Percentiles rank a stretch among this genome's conserved stretches.
phyloP scores from a whole-genome alignment of 35 echinoderm and acorn worm genomes.

The Anneissia japonica region DNA sequence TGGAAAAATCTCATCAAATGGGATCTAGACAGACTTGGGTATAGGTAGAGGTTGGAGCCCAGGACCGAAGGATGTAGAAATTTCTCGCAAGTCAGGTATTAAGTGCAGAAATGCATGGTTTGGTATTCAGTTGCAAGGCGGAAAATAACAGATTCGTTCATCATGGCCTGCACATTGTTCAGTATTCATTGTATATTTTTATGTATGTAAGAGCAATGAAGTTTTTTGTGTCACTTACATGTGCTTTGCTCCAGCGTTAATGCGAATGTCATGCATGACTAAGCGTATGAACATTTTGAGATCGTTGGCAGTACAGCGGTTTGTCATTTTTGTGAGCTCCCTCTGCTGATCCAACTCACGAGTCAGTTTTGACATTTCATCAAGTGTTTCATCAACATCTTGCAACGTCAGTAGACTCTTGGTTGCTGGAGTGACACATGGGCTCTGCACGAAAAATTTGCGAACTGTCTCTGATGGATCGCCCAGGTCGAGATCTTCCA shows the following conservation, averaged over 20 bases:
- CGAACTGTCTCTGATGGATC: slow-evolving; percentile 90
- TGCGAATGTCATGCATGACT: slow-evolving; percentile 89
- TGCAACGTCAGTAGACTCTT: slow-evolving; percentile 68
- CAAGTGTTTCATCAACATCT: slow-evolving; percentile 82
- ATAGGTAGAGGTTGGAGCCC: too few relatives aligned
- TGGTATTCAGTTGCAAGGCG: too few relatives aligned
- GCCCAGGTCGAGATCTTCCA: slow-evolving; percentile 88
- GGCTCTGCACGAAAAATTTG: slow-evolving; percentile 69
- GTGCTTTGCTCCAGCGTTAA: slow-evolving; percentile 95
- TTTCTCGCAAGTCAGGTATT: too few relatives aligned
- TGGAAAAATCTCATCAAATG: too few relatives aligned
- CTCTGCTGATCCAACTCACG: slow-evolving; percentile 74
- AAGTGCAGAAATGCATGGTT: too few relatives aligned
- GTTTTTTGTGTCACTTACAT: too few relatives aligned
- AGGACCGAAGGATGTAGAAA: too few relatives aligned
- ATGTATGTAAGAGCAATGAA: too few relatives aligned
- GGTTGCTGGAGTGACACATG: slow-evolving; percentile 31
- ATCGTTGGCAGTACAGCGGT: slow-evolving; percentile 76
- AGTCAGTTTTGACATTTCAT: slow-evolving; percentile 43
- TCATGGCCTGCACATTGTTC: too few relatives aligned
- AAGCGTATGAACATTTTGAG: slow-evolving; percentile 91
- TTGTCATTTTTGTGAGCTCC: slow-evolving; percentile 69
- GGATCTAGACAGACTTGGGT: too few relatives aligned
- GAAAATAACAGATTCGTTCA: too few relatives aligned
- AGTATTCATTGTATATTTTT: too few relatives aligned